A percentile compares a stretch with the other conserved stretches of the same genome.
These are phyloP conservation scores for Cyanoramphus novaezelandiae DNA, from an alignment of 2,113 vertebrate genomes.

Conservation along the genomic window DNA sequence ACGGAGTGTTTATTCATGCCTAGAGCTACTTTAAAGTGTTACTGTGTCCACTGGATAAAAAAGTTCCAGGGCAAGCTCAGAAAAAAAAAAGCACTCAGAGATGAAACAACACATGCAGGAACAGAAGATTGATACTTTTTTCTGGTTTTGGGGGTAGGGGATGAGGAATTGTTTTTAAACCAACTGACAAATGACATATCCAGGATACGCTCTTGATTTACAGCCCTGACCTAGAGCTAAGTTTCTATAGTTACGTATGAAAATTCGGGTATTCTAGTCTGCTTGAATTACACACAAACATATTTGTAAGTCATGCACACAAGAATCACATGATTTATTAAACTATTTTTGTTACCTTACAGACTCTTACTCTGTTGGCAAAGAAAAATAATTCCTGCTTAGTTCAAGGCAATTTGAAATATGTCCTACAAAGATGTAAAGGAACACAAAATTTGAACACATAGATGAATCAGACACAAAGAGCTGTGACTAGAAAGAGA, in stretches of 20 bases:
- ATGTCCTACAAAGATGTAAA: not conserved
- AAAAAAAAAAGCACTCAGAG: not conserved
- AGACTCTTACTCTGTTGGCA: not conserved
- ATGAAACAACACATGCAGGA: not conserved
- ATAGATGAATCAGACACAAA: not conserved
- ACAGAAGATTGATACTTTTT: not conserved
- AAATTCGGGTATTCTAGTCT: not conserved
- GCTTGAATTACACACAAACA: not conserved
- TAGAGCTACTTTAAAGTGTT: not conserved
- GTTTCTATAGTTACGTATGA: not conserved
- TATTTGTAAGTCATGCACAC: not conserved
- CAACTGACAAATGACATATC: not conserved
- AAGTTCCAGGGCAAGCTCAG: not conserved
- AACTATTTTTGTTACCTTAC: conserved; percentile 13
- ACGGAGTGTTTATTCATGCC: not conserved
- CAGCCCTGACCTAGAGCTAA: not conserved
- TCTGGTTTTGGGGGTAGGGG: not conserved
- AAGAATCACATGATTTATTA: not conserved
- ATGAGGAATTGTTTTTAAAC: not conserved
- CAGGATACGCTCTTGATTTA: not conserved
- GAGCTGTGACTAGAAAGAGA: not conserved
- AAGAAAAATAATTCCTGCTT: not conserved
- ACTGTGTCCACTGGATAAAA: not conserved
- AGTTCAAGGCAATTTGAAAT: conserved; percentile 32
- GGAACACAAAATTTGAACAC: not conserved